Percentiles rank a stretch among this genome's conserved stretches.
phyloP scores from a whole-genome alignment of 1,140 invertebrate species.

The Parapsyche elsis region DNA sequence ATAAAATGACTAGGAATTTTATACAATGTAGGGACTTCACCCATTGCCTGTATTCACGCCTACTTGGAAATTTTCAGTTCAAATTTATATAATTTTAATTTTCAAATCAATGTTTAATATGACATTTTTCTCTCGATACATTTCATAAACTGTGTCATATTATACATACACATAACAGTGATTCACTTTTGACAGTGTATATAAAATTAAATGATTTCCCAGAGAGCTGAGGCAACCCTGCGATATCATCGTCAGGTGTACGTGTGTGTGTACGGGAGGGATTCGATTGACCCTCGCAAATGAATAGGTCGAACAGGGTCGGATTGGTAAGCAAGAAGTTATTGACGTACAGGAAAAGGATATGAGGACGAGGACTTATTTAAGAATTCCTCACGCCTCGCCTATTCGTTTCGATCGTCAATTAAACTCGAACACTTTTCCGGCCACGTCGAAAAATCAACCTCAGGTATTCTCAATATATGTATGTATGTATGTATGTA shows the following conservation, averaged over 20 bases:
- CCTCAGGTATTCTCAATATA: neutral
- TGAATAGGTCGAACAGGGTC: conserved; percentile 22
- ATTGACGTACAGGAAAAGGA: conserved; percentile 24
- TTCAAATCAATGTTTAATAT: too few relatives aligned
- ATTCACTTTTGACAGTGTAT: too few relatives aligned
- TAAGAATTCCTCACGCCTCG: conserved; percentile 21
- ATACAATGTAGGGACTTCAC: too few relatives aligned
- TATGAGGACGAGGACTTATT: conserved; percentile 26
- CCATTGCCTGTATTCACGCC: too few relatives aligned
- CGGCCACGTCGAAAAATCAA: neutral
- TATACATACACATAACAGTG: too few relatives aligned
- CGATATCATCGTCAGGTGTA: neutral
- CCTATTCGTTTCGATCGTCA: neutral
- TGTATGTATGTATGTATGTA: conserved; percentile 6
- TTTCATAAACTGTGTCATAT: too few relatives aligned
- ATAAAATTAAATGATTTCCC: neutral
- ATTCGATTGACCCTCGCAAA: conserved; percentile 33
- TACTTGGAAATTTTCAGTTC: too few relatives aligned
- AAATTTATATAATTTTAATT: too few relatives aligned
- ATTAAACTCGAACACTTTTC: conserved; percentile 1
- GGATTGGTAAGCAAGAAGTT: conserved; percentile 22
- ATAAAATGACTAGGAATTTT: too few relatives aligned
- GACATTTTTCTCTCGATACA: too few relatives aligned
- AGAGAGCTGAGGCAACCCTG: neutral
- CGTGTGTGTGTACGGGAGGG: neutral